A percentile compares a stretch with the other conserved stretches of the same genome.
Evolutionary conservation across 2,113 vertebrate genomes (phyloP).

Genomic region (Garra rufa): DNA sequence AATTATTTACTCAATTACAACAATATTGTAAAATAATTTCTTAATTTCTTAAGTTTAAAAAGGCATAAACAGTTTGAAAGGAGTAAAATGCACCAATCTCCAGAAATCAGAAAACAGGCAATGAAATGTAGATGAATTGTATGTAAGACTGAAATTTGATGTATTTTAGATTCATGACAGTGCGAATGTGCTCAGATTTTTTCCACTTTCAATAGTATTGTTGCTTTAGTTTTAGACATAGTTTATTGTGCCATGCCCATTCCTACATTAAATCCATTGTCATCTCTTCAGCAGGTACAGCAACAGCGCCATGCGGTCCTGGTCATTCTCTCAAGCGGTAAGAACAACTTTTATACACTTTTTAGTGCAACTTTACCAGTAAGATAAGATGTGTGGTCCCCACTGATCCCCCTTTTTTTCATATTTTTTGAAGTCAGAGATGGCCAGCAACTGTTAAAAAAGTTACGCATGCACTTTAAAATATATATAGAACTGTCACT

Average conservation of each 20-base stretch:
- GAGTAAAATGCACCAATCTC: background rate
- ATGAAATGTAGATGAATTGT: background rate
- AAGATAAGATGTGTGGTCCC: too few species aligned
- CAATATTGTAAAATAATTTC: too few species aligned
- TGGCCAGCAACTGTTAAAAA: too few species aligned
- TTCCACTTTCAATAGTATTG: background rate
- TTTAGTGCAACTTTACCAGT: background rate
- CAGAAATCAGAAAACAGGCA: background rate
- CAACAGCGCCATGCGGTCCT: slow-evolving; percentile 65
- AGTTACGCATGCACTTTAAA: too few species aligned
- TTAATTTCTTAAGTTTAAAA: too few species aligned
- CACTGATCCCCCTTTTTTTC: too few species aligned
- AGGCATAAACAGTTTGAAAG: background rate
- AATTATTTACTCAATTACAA: too few species aligned
- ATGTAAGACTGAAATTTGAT: background rate
- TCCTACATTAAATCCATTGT: background rate
- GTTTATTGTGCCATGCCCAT: background rate
- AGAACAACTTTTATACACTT: slow-evolving; percentile 55
- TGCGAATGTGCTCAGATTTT: background rate
- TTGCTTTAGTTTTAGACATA: background rate
- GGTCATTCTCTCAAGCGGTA: slow-evolving; percentile 83
- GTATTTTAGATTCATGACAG: background rate
- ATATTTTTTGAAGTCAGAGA: too few species aligned
- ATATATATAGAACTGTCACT: too few species aligned
- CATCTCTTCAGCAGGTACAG: slow-evolving; percentile 71